Base-by-base conservation (phyloP, 2,113 vertebrate genomes). In the Malurus cyaneus region DNA sequence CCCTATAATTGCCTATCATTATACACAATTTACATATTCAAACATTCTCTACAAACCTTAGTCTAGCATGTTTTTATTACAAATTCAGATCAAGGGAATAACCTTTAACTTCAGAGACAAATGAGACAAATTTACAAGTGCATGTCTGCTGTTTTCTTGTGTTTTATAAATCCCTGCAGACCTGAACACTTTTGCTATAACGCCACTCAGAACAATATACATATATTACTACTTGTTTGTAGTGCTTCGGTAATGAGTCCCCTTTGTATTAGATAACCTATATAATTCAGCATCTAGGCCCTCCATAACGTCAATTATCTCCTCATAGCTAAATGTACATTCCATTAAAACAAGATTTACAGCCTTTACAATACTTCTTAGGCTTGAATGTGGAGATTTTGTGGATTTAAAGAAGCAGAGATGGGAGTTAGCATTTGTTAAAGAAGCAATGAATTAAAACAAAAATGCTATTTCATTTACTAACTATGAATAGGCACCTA, bases 41-140 rank as follows among this genome's bases (percentile, higher is more conserved):
- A 98, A 98, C 97, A 97, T 97, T 96, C 97, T 95, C 93, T 94
- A 92, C 97, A 96, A 98, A 98, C 97, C 98, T 97, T 97, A 97
- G 97, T 97, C 97, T 97, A 97, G 97, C 96, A 94, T 98, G 98
- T 98, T 98, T 98, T 98, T 98, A 98, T 98, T 98, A 98, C 97
- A 97, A 96, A 98, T 98, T 98, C 98, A 98, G 98, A 98, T 98
- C 98, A 98, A 98, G 98, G 98, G 98, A 98, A 98, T 98, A 96
- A 98, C 98, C 98, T 98, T 99, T 98, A 98, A 98, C 98, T 99
- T 98, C 97, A 98, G 98, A 98, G 98, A 98, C 98, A 98, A 98
- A 98, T 98, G 97, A 98, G 97, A 98, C 97, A 97, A 94, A 98
- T 98, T 98, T 98, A 98, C 98, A 98, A 98, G 98, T 97, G 96